Evolutionary conservation across 1,140 invertebrate species (phyloP), one percentile per base, ranked within the genome.

Genomic region (Drosophila burlai): DNA sequence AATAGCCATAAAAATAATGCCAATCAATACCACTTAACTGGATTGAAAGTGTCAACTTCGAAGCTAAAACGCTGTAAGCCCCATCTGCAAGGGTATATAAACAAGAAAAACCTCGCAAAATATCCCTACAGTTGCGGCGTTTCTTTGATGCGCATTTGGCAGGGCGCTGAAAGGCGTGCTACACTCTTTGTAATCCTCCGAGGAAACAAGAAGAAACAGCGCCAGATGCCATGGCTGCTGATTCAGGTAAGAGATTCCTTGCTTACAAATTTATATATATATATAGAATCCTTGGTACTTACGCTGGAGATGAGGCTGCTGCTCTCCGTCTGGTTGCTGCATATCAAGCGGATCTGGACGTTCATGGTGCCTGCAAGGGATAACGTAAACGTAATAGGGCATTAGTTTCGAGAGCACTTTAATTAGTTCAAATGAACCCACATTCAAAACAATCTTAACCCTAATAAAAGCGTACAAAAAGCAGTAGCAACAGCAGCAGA

Each of bases 291-390:
- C 40, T 47, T 46, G n/a, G 15, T 83, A 92, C 91, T 92, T 73
- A 92, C 91, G 65, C 69, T 64, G 18, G 75, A 78, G 46, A 91
- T 83, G 50, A 52, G 76, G 54, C 71, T 81, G 46, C 55, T 66
- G 45, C 50, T 74, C 57, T 80, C 57, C 11, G 69, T 90, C 57
- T 57, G 49, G 59, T 77, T 81, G 66, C 91, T 92, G 76, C 91
- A 92, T 73, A 92, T 83, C 67, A 92, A 49, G 5, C 87, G 91
- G 68, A 92, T 77, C 58, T 92, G 91, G 31, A 92, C 91, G 72
- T 91, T 91, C 68, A 92, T 80, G 46, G 62, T 79, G 66, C 84
- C 91, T 92, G 69, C 34, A 83, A 91, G 36, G 26, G 61, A 55
- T 69, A 57, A 40, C 36, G 43, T 38, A 69, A 80, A 71, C 57